Conservation (phyloP, 2,888 invertebrate species). For the Xestia xanthographa region DNA sequence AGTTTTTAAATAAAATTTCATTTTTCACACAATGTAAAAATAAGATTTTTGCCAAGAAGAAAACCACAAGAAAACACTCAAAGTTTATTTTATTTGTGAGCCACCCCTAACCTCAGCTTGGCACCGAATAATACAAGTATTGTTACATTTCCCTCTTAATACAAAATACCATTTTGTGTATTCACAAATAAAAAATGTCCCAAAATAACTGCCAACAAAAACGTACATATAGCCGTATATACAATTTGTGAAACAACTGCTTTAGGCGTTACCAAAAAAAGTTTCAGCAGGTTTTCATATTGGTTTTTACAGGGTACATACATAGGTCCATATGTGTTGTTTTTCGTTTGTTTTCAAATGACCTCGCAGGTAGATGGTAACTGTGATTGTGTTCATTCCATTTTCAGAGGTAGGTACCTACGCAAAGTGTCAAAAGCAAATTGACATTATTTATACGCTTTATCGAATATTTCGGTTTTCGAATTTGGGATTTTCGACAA, state of each 20-base stretch:
- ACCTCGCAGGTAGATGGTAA: constrained; percentile 15
- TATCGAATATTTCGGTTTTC: constrained; percentile 12
- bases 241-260: constrained; percentile 42
- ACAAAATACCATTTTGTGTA: constrained; percentile 48
- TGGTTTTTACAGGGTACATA: constrained; percentile 17
- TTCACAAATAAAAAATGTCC: constrained; percentile 32
- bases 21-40: background rate
- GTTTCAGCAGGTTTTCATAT: constrained; percentile 26
- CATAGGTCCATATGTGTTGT: constrained; percentile 7
- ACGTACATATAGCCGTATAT: constrained; percentile 5
- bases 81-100: background rate
- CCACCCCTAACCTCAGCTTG: constrained; percentile 48
- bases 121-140: constrained; percentile 54
- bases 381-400: constrained; percentile 32
- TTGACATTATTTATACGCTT: constrained; percentile 25
- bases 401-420: constrained; percentile 5
- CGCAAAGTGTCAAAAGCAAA: constrained; percentile 39
- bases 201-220: constrained; percentile 47
- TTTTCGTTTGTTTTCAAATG: constrained; percentile 37
- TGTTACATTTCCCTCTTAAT: constrained; percentile 51
- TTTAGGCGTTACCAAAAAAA: constrained; percentile 30
- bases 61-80: background rate
- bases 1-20: no score
- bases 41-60: background rate
- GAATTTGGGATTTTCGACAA: constrained; percentile 13